Base-by-base conservation (phyloP, 2,113 vertebrate species). In the Hemibagrus wyckioides region DNA sequence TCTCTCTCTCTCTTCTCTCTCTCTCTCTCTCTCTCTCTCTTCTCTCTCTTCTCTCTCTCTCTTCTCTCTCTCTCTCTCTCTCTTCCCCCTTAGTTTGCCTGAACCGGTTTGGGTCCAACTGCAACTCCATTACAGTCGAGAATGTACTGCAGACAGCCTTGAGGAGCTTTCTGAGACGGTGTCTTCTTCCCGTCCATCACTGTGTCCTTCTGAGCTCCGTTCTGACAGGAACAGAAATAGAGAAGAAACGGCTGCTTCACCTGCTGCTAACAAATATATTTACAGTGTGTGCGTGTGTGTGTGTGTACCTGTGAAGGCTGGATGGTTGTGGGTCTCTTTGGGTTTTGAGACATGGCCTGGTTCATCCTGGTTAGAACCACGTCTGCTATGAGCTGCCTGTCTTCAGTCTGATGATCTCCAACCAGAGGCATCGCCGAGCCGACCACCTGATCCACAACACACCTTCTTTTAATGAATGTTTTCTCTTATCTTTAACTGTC, bases 131-230 rank as follows among this genome's bases (percentile, higher is more conserved):
- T 97, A 97, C 96, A 97, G 96, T 97, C 97, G 92, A 96, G 96
- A 96, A 96, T 97, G 92, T 96, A 97, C 96, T 97, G 96, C 96
- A 97, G 96, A 97, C 95, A 97, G 98, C 98, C 98, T 98, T 99
- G 98, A 89, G 96, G 96, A 90, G 94, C 94, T 94, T 90, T 95
- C 95, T 92, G 96, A 87, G 92, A 95, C 88, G 92, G 95, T 88
- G 96, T 94, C 94, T 97, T 98, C 93, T 92, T 95, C 86, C 93
- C 92, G 73, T 97, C 97, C 1, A 88, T 89, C 14, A 39, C 76
- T 19, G 92, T 91, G 82, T 99, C 97, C 93, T 98, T 97, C 91
- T 95, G 95, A 71, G 94, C 93, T 89, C 94, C 91, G 85, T 96
- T 96, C 98, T 99, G 92, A 89, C 96, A 96, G 90, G 95, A 0